A percentile compares a stretch with the other conserved stretches of the same genome.
Conservation (phyloP, 2,113 vertebrate genomes). For the Hiodon tergisus region DNA sequence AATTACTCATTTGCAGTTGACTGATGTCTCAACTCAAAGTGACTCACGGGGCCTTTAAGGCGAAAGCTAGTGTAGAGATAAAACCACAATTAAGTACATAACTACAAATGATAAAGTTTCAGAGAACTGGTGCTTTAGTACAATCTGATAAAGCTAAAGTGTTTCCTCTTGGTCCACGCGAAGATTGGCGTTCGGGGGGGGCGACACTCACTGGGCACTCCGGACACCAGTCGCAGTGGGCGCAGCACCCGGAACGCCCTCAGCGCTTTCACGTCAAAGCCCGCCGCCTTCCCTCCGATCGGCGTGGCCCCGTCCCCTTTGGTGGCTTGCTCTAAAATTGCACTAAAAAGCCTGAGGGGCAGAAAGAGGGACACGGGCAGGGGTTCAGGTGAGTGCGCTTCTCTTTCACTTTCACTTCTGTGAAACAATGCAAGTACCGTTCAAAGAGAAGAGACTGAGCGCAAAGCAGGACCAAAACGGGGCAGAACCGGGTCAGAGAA, state of each 20-base stretch:
- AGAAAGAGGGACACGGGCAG: background rate
- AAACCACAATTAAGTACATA: no score
- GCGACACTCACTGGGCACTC: slow-evolving; percentile 90
- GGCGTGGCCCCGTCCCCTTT: slow-evolving; percentile 89
- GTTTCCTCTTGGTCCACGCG: no score
- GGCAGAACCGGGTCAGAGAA: background rate
- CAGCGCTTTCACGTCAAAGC: slow-evolving; percentile 95
- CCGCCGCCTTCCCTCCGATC: slow-evolving; percentile 92
- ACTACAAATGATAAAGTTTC: no score
- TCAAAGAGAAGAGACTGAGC: no score
- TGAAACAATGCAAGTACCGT: background rate
- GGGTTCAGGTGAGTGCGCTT: background rate
- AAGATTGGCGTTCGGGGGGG: background rate
- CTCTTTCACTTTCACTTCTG: background rate
- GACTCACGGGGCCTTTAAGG: no score
- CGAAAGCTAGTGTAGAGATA: no score
- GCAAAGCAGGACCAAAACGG: background rate
- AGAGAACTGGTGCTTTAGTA: no score
- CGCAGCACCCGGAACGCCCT: slow-evolving; percentile 92
- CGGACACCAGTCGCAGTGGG: slow-evolving; percentile 90
- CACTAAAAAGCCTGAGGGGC: slow-evolving; percentile 86
- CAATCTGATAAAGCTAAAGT: no score
- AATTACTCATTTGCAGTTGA: no score
- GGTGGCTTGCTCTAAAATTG: slow-evolving; percentile 98
- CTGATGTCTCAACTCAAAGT: no score